Conservation (phyloP, 2,113 vertebrate genomes). For the Microtus pennsylvanicus region DNA sequence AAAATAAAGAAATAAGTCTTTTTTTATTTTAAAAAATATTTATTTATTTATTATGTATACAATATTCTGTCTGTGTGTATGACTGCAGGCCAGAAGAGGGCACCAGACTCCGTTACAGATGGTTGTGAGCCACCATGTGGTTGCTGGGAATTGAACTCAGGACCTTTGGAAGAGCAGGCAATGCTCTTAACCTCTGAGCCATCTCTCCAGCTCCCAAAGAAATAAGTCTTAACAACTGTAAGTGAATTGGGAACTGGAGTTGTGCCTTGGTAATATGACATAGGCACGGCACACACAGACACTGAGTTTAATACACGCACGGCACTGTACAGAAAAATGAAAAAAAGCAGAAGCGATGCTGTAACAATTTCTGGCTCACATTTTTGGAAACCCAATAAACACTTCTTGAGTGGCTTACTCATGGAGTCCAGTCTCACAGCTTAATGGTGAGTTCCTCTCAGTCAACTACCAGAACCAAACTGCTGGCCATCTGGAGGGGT, state of each 20-base stretch:
- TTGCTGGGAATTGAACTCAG: too few species aligned
- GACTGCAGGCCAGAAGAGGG: too few species aligned
- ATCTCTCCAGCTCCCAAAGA: too few species aligned
- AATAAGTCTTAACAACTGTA: neutral
- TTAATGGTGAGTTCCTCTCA: neutral
- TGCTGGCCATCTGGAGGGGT: neutral
- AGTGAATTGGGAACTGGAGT: neutral
- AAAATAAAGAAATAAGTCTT: too few species aligned
- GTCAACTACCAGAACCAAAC: neutral
- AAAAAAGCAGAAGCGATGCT: neutral
- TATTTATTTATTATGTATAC: too few species aligned
- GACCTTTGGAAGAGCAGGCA: too few species aligned
- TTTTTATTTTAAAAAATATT: too few species aligned
- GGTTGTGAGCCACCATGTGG: too few species aligned
- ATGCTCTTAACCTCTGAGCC: too few species aligned
- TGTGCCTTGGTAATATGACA: neutral
- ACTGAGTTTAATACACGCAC: neutral
- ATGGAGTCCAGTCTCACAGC: neutral
- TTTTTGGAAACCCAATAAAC: neutral
- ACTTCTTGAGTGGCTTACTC: neutral
- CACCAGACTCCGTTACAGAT: too few species aligned
- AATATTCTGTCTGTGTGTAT: too few species aligned
- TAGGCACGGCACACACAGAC: neutral
- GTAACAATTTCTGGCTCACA: neutral
- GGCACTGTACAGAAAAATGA: neutral